Evolutionary conservation across 2,888 invertebrate species (phyloP).

Genomic region (Patella ulyssiponensis): DNA sequence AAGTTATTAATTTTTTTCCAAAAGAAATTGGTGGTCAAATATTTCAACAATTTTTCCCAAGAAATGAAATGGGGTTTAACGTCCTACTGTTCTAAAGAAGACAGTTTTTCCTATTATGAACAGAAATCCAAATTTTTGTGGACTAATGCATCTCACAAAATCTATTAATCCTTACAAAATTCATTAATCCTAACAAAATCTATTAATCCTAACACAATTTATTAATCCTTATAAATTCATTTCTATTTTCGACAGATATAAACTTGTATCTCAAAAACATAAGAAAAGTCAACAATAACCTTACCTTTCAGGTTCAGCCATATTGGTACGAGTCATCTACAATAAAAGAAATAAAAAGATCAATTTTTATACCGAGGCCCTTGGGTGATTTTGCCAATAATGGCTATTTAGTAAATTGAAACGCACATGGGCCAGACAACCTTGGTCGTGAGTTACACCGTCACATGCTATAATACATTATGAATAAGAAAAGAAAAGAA

Average conservation of each 20-base stretch:
- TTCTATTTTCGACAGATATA: too few species aligned
- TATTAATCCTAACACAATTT: too few species aligned
- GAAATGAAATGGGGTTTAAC: too few species aligned
- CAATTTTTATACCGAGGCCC: neutral
- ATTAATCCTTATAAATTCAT: too few species aligned
- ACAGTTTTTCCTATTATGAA: neutral
- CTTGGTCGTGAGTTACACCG: neutral
- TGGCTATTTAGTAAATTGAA: constrained; percentile 23
- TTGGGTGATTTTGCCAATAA: constrained; percentile 14
- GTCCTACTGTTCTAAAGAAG: too few species aligned
- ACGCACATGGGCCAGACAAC: neutral
- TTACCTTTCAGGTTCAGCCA: constrained; percentile 48
- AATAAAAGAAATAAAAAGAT: constrained; percentile 9
- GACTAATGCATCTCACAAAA: neutral
- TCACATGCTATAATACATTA: neutral
- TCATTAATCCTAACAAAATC: neutral
- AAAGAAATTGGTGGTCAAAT: too few species aligned
- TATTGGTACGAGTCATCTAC: constrained; percentile 21
- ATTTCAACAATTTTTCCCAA: too few species aligned
- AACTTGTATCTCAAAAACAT: too few species aligned
- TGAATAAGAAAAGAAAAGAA: too few species aligned
- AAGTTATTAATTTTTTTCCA: too few species aligned
- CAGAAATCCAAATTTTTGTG: neutral
- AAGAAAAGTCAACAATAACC: constrained; percentile 1
- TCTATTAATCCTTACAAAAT: too few species aligned